A percentile compares a stretch with the other conserved stretches of the same genome.
These are phyloP conservation scores for Enteromius anoplus DNA, from an alignment of 2,797 vertebrate species.

Conservation along the genomic window DNA sequence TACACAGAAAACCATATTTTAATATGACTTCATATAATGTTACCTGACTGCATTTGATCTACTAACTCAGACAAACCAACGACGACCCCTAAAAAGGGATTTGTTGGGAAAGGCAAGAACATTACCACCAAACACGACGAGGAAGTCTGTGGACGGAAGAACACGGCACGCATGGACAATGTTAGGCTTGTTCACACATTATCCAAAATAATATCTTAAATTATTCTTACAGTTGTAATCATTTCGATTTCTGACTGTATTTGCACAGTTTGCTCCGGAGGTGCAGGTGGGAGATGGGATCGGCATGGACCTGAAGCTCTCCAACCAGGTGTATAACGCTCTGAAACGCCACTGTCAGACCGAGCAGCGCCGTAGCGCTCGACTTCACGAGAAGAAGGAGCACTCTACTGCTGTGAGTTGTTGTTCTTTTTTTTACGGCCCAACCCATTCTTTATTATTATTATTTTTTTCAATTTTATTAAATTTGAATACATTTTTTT, in stretches of 20 bases:
- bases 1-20: background rate
- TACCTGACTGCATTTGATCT: background rate
- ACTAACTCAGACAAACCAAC: slow-evolving; percentile 84
- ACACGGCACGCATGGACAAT: slow-evolving; percentile 96
- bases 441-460: background rate
- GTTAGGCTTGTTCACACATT: slow-evolving; percentile 71
- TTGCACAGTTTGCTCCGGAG: slow-evolving; percentile 88
- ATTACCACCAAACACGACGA: slow-evolving; percentile 98
- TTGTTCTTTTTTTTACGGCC: background rate
- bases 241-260: background rate
- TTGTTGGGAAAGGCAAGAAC: slow-evolving; percentile 94
- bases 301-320: slow-evolving; percentile 95
- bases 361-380: slow-evolving; percentile 90
- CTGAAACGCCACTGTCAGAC: slow-evolving; percentile 93
- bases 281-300: slow-evolving; percentile 94
- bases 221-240: background rate
- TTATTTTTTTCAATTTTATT: background rate
- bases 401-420: slow-evolving; percentile 90
- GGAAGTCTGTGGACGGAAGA: slow-evolving; percentile 92
- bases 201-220: background rate
- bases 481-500: background rate
- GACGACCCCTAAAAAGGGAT: slow-evolving; percentile 87
- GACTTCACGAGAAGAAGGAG: slow-evolving; percentile 96
- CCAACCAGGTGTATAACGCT: slow-evolving; percentile 96
- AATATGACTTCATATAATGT: background rate